Conservation (phyloP, 2,888 invertebrate species). For the Phortica magna region DNA sequence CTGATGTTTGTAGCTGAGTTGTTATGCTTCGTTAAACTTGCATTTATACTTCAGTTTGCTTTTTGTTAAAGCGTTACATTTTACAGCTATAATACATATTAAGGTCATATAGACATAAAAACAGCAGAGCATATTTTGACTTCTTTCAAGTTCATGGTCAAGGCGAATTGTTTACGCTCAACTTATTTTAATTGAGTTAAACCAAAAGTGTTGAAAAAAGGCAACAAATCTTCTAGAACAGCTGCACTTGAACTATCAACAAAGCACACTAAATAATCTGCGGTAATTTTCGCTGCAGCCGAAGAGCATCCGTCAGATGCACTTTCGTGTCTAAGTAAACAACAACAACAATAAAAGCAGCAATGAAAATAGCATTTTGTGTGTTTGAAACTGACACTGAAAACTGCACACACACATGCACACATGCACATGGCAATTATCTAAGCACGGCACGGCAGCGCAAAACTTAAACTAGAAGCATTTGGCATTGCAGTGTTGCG, state of each 20-base stretch:
- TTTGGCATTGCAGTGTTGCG: not conserved
- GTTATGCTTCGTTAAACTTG: slow-evolving; percentile 37
- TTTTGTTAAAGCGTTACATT: not conserved
- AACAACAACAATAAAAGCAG: slow-evolving; percentile 35
- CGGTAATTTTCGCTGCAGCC: slow-evolving; percentile 37
- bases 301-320: slow-evolving; percentile 44
- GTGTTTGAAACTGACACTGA: slow-evolving; percentile 51
- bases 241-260: slow-evolving; percentile 47
- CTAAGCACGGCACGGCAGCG: not conserved
- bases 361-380: slow-evolving; percentile 47
- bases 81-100: not conserved
- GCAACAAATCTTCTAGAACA: slow-evolving; percentile 28
- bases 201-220: slow-evolving; percentile 29
- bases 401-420: slow-evolving; percentile 45
- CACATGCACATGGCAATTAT: slow-evolving; percentile 5
- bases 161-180: slow-evolving; percentile 48
- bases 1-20: slow-evolving; percentile 19
- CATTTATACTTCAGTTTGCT: not conserved
- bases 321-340: slow-evolving; percentile 34
- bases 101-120: not conserved
- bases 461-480: not conserved
- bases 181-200: slow-evolving; percentile 14
- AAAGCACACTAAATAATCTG: slow-evolving; percentile 51
- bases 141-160: slow-evolving; percentile 62
- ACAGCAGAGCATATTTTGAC: no score